phyloP scores from a whole-genome alignment of 1,140 invertebrate genomes.

The Platyscapa corneri region DNA sequence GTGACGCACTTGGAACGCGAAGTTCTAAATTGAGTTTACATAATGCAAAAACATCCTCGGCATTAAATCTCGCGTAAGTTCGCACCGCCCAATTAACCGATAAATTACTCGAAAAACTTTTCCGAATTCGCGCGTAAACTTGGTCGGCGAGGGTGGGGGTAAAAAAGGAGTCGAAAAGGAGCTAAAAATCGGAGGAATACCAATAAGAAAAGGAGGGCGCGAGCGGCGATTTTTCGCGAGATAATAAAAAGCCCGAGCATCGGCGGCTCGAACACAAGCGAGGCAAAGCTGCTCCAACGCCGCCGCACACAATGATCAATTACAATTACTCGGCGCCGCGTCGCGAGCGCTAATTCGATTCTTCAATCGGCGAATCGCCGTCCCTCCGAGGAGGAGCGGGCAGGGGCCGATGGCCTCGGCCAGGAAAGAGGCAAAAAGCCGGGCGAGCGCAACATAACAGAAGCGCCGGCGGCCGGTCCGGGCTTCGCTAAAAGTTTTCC shows the following conservation, averaged over 20 bases:
- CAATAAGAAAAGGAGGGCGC: no score
- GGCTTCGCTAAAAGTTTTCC: neutral
- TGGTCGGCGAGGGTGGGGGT: no score
- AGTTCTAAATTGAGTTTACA: conserved; percentile 13
- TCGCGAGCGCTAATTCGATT: conserved; percentile 3
- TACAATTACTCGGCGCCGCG: neutral
- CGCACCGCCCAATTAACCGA: neutral
- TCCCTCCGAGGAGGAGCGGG: no score
- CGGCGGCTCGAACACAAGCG: neutral
- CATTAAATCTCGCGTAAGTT: neutral
- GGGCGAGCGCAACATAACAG: neutral
- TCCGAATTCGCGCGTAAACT: neutral
- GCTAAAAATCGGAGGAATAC: neutral
- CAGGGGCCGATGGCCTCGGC: neutral
- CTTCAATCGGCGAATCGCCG: neutral
- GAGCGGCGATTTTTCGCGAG: neutral
- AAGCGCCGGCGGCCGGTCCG: neutral
- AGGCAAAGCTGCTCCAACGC: no score
- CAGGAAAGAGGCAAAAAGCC: neutral
- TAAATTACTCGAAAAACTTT: conserved; percentile 15
- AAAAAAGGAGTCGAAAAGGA: neutral
- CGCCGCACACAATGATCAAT: conserved; percentile 23
- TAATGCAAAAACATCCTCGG: neutral
- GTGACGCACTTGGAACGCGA: neutral
- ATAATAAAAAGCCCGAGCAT: conserved; percentile 34